Evolutionary conservation across 2,888 invertebrate genomes (phyloP).

Genomic region (Dendrolimus houi): DNA sequence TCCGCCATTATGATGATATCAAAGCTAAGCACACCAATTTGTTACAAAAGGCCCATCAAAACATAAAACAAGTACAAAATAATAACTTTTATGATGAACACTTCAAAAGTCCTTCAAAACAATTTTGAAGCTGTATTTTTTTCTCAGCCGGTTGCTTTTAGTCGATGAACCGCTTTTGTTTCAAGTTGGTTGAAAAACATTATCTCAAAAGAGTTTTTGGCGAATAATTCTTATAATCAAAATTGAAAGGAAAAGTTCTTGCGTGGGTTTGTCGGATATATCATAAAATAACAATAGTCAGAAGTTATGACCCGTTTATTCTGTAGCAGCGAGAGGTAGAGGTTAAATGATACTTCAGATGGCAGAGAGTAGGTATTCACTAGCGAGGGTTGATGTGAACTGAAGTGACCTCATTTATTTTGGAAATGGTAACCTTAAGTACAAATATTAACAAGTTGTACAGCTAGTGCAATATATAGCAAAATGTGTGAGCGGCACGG

Average conservation of each 20-base stretch:
- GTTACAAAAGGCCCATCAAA: neutral
- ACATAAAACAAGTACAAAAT: slow-evolving; percentile 11
- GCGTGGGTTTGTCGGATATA: neutral
- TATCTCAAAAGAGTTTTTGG: neutral
- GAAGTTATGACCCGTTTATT: no score
- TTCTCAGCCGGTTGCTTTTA: slow-evolving; percentile 1
- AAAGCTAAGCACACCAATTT: neutral
- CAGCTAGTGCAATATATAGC: no score
- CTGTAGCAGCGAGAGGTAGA: no score
- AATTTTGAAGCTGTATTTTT: slow-evolving; percentile 22
- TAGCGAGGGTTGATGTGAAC: no score
- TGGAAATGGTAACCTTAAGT: no score
- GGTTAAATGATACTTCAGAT: no score
- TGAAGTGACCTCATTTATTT: no score
- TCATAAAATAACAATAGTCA: no score
- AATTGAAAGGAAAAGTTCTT: neutral
- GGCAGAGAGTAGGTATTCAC: no score
- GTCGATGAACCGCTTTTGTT: slow-evolving; percentile 11
- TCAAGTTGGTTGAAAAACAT: slow-evolving; percentile 5
- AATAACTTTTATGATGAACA: slow-evolving; percentile 21
- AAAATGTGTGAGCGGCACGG: no score
- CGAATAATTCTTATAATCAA: neutral
- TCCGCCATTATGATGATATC: neutral
- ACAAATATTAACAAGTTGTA: no score
- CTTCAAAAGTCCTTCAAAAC: slow-evolving; percentile 31